phyloP scores from a whole-genome alignment of 2,113 vertebrate genomes.

The Uria lomvia region DNA sequence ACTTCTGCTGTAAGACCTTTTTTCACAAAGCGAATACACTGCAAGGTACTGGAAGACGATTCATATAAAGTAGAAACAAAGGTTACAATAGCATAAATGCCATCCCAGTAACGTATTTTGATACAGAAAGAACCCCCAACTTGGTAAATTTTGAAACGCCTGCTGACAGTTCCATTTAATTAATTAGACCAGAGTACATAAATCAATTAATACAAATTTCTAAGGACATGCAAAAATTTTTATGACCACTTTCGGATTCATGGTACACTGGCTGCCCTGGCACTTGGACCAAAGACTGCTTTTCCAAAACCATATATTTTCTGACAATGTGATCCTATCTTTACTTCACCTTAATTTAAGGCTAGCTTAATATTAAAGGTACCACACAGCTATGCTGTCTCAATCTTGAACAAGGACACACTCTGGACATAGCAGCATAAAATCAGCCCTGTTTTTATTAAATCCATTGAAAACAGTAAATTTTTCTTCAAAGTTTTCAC shows the following conservation, averaged over 20 bases:
- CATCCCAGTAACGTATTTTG: neutral
- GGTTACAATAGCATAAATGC: neutral
- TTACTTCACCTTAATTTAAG: neutral
- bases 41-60: neutral
- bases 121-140: neutral
- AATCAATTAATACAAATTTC: neutral
- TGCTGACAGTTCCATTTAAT: neutral
- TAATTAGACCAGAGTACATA: neutral
- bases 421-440: neutral
- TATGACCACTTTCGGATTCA: neutral
- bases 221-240: neutral
- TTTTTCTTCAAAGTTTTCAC: neutral
- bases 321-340: neutral
- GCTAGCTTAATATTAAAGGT: neutral
- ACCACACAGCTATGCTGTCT: neutral
- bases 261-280: neutral
- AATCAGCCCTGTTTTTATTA: neutral
- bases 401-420: neutral
- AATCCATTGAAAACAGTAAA: neutral
- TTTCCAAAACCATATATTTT: neutral
- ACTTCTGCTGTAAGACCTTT: neutral
- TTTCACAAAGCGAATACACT: neutral
- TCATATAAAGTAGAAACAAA: neutral
- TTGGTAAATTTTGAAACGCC: neutral
- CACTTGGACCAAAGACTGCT: neutral